These are phyloP conservation scores for Cataglyphis cursor DNA, from an alignment of 2,888 invertebrate species.

Conservation along the genomic window DNA sequence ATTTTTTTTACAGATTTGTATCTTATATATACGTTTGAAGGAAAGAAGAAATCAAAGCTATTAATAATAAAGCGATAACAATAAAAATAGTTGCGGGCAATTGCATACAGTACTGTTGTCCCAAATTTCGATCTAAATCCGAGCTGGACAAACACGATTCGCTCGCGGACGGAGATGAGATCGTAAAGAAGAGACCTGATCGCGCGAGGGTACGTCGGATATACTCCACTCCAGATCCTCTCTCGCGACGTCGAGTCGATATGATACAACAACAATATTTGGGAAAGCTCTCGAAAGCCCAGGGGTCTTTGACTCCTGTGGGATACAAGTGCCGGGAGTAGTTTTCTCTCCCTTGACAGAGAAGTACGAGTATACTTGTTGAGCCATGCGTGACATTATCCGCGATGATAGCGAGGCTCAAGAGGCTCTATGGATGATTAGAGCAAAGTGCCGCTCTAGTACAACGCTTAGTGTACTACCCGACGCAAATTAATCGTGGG, in stretches of 20 bases:
- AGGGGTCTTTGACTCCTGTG: constrained; percentile 77
- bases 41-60: not conserved
- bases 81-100: not conserved
- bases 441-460: constrained; percentile 60
- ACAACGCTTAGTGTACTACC: constrained; percentile 5
- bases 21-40: not conserved
- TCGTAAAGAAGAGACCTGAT: constrained; percentile 55
- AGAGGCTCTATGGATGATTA: constrained; percentile 74
- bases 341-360: constrained; percentile 65
- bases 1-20: not conserved
- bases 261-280: constrained; percentile 80
- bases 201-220: constrained; percentile 13
- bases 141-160: constrained; percentile 61
- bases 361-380: constrained; percentile 69
- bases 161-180: constrained; percentile 34
- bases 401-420: constrained; percentile 73
- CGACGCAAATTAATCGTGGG: constrained; percentile 66
- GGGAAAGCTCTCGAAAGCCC: constrained; percentile 75
- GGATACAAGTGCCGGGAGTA: constrained; percentile 65
- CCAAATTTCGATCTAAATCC: constrained; percentile 42
- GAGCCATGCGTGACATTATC: constrained; percentile 72
- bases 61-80: not conserved
- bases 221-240: constrained; percentile 49
- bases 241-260: constrained; percentile 57
- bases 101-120: not conserved